Evolutionary conservation across 2,113 vertebrate genomes (phyloP), one percentile per base, ranked within the genome.

Genomic region (Galemys pyrenaicus): DNA sequence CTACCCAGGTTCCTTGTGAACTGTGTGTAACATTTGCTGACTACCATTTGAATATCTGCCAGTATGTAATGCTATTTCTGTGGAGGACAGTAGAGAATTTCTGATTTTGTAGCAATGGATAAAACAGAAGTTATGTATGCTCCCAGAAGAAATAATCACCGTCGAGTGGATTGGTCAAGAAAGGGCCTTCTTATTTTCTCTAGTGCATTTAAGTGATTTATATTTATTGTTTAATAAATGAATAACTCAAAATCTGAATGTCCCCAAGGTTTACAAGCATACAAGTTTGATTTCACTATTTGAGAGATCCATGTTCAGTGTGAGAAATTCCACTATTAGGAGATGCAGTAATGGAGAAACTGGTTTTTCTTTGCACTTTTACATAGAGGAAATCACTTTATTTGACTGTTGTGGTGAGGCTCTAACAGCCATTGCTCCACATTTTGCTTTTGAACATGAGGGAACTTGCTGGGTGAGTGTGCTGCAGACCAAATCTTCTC

Each of bases 181-280:
- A 90, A 51, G 0, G 7, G 39, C 13, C 37, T 95, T 87, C 9
- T 22, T 91, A 12, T 91, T 84, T 78, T 95, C 9, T 78, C 30
- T 80, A 81, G 26, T 64, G 37, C 28, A 83, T 70, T 3, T 73
- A 32, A 88, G n/a, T 49, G 79, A 75, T 65, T 51, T 83, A 2
- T 71, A 71, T 2, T 71, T 62, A 49, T 64, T 1, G 56, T 79
- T 83, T 68, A 67, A 65, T 64, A 39, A 73, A 12, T 89, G 22
- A n/a, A 51, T 92, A 77, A 51, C 91, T 95, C 8, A 8, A 93
- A 93, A 88, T 65, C 75, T 32, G 74, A 78, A 54, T 95, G 22
- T 78, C 22, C 28, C 22, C 19, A n/a, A 88, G 49, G 3, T 44
- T 60, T 6, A 44, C n/a, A 80, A 74, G 41, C 30, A 26, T 3